phyloP scores from a whole-genome alignment of 2,113 vertebrate genomes.

The Danionella cerebrum region DNA sequence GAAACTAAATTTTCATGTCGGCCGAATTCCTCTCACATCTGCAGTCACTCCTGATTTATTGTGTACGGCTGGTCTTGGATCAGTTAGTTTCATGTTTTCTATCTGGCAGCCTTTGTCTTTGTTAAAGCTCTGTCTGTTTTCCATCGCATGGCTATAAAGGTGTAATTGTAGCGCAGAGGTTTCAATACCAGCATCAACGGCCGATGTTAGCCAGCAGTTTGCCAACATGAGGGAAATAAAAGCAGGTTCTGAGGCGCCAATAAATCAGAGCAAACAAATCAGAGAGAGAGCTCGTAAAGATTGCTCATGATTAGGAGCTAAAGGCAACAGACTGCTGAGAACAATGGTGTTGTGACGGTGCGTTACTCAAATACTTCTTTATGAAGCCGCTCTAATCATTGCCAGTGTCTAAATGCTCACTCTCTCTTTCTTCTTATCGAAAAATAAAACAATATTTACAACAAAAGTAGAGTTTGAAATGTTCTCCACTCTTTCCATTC shows the following conservation, averaged over 20 bases:
- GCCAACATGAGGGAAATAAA: slow-evolving; percentile 52
- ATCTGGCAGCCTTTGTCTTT: slow-evolving; percentile 7
- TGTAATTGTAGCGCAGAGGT: slow-evolving; percentile 45
- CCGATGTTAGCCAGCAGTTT: slow-evolving; percentile 49
- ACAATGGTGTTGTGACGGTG: slow-evolving; percentile 32
- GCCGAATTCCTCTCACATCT: not conserved
- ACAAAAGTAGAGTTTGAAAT: too few relatives aligned
- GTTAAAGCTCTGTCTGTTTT: not conserved
- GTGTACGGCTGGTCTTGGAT: not conserved
- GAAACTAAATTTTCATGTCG: not conserved
- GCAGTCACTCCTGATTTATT: not conserved
- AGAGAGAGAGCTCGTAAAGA: slow-evolving; percentile 44
- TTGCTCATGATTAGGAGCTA: slow-evolving; percentile 48
- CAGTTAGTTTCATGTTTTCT: slow-evolving; percentile 3
- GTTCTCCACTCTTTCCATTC: too few relatives aligned
- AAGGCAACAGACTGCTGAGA: slow-evolving; percentile 32
- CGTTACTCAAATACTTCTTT: too few relatives aligned
- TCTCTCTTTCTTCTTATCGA: too few relatives aligned
- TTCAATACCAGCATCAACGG: slow-evolving; percentile 56
- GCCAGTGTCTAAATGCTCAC: too few relatives aligned
- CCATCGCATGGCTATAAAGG: slow-evolving; percentile 34
- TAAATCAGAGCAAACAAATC: slow-evolving; percentile 46
- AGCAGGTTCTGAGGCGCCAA: slow-evolving; percentile 48
- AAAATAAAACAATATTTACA: too few relatives aligned
- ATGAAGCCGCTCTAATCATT: too few relatives aligned